Conservation (phyloP, 2,888 invertebrate genomes). For the Machimus atricapillus region DNA sequence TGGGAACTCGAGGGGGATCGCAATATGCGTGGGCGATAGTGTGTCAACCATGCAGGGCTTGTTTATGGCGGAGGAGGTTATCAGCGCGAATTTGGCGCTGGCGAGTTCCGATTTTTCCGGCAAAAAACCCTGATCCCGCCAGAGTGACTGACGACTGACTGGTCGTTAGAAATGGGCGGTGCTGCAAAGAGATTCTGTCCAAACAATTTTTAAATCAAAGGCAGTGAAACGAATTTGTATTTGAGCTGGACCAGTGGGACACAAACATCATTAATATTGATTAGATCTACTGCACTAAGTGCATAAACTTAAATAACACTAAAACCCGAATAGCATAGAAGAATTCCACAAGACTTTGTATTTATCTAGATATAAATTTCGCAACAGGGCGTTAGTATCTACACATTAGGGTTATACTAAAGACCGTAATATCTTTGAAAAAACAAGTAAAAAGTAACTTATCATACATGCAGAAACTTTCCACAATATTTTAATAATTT, state of each 20-base stretch:
- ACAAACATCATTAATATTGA: background rate
- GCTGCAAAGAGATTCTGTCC: background rate
- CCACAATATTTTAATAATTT: too few relatives aligned
- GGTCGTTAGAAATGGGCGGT: background rate
- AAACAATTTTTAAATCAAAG: background rate
- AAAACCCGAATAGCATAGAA: too few relatives aligned
- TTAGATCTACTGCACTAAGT: background rate
- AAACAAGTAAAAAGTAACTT: too few relatives aligned
- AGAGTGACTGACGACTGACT: background rate
- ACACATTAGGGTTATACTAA: too few relatives aligned
- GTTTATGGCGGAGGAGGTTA: slow-evolving; percentile 16
- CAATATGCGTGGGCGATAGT: slow-evolving; percentile 12
- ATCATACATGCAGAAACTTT: too few relatives aligned
- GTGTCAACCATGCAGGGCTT: slow-evolving; percentile 11
- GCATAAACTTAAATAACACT: too few relatives aligned
- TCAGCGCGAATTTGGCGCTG: background rate
- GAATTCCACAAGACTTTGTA: too few relatives aligned
- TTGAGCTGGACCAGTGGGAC: background rate
- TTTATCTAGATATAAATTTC: too few relatives aligned
- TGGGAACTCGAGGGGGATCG: background rate
- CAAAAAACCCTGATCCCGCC: background rate
- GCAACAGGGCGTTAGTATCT: too few relatives aligned
- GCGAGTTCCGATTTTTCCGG: background rate
- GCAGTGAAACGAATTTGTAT: background rate
- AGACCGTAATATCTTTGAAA: too few relatives aligned